Percentiles rank a stretch among this genome's conserved stretches.
phyloP scores from a whole-genome alignment of 2,113 vertebrate species.

The Acrocephalus arundinaceus region DNA sequence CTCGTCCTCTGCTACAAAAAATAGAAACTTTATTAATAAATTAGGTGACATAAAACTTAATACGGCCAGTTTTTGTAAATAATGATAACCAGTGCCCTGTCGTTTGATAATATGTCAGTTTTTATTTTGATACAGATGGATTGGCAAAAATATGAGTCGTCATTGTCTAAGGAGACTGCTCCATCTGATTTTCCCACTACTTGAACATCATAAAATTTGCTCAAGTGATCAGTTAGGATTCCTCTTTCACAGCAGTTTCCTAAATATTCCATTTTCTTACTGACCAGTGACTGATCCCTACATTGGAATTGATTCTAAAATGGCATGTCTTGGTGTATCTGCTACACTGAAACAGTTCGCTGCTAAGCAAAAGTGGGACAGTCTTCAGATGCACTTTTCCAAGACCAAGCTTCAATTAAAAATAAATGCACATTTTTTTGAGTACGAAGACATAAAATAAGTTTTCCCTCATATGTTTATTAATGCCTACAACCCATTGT shows the following conservation, averaged over 20 bases:
- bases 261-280: background rate
- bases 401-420: background rate
- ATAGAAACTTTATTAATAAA: background rate
- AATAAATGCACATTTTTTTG: background rate
- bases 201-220: background rate
- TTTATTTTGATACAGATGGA: background rate
- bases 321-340: background rate
- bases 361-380: background rate
- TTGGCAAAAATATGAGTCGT: conserved; percentile 9
- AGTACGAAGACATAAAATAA: background rate
- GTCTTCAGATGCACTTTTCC: background rate
- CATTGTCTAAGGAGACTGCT: background rate
- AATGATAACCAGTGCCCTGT: background rate
- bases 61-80: rapidly evolving
- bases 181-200: background rate
- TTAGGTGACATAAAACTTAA: background rate
- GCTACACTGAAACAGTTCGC: background rate
- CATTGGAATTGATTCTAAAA: background rate
- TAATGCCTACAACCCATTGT: no score
- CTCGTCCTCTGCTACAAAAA: background rate
- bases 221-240: background rate
- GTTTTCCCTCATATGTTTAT: background rate
- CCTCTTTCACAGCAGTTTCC: background rate
- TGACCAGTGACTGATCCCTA: background rate
- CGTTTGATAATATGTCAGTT: rapidly evolving